phyloP scores from a whole-genome alignment of 2,797 vertebrate species.

The Pseudotriccus pelzelni region DNA sequence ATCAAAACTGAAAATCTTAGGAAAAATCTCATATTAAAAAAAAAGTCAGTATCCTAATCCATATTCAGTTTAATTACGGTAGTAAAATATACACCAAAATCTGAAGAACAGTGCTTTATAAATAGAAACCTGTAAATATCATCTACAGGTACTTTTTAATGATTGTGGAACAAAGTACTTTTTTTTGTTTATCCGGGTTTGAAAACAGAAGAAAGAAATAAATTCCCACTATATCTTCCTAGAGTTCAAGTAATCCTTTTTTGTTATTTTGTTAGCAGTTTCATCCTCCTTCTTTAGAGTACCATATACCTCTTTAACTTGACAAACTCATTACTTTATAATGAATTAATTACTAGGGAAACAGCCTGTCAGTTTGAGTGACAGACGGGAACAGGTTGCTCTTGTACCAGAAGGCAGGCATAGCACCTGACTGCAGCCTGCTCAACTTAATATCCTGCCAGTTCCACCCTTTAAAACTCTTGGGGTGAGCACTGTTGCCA shows the following conservation, averaged over 20 bases:
- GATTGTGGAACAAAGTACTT: not conserved
- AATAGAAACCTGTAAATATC: not conserved
- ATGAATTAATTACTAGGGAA: not conserved
- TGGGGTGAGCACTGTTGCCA: not conserved
- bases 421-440: not conserved
- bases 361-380: conserved; percentile 5
- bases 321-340: not conserved
- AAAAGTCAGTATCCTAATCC: not conserved
- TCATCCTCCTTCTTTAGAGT: not conserved
- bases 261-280: not conserved
- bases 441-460: not conserved
- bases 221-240: not conserved
- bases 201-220: not conserved
- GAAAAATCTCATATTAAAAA: not conserved
- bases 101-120: not conserved
- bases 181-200: not conserved
- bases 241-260: not conserved
- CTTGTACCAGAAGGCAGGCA: not conserved
- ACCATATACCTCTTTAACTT: not conserved
- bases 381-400: not conserved
- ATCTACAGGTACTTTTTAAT: not conserved
- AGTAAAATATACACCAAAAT: not conserved
- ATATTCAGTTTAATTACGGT: not conserved
- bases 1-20: not conserved
- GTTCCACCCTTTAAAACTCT: not conserved